A percentile compares a stretch with the other conserved stretches of the same genome.
Conservation (phyloP, 1,140 invertebrate species). For the Eriocheir sinensis region DNA sequence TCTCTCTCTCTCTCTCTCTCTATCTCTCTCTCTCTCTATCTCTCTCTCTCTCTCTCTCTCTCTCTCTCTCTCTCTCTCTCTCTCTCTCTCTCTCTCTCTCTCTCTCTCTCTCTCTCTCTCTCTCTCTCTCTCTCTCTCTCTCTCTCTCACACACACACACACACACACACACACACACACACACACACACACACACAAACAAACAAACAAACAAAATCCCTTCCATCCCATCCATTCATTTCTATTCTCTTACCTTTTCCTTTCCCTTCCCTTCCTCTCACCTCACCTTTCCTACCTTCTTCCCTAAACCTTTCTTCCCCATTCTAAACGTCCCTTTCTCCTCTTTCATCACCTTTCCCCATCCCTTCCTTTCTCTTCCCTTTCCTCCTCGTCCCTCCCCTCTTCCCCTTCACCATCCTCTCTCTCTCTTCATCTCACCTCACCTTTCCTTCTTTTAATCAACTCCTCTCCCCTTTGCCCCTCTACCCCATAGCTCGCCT, state of each 20-base stretch:
- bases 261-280: neutral
- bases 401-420: neutral
- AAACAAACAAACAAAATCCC: neutral
- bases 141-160: too few species aligned
- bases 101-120: too few species aligned
- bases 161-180: neutral
- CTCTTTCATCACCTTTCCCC: neutral
- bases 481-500: neutral
- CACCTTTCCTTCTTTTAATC: neutral
- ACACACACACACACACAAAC: constrained; percentile 4
- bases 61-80: too few species aligned
- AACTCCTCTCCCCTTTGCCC: neutral
- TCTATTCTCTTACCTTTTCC: neutral
- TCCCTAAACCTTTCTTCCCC: neutral
- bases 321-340: neutral
- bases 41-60: neutral
- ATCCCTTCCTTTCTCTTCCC: neutral
- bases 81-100: too few species aligned
- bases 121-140: too few species aligned
- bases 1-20: too few species aligned
- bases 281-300: neutral
- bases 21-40: neutral
- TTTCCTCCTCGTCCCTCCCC: neutral
- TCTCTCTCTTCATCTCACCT: neutral
- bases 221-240: neutral